Conservation (phyloP, 2,888 invertebrate species). For the Abrostola triplasia region DNA sequence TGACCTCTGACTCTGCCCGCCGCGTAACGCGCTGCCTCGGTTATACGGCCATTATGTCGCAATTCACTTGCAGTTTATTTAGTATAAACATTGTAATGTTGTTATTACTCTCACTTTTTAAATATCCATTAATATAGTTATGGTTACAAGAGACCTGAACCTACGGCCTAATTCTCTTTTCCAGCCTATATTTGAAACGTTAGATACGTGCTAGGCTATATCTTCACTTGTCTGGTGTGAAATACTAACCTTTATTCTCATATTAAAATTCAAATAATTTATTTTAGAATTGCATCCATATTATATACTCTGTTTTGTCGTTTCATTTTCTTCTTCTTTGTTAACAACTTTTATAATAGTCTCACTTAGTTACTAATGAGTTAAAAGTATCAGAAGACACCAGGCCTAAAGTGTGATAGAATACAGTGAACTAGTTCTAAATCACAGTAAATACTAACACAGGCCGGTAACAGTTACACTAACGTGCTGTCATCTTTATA, state of each 20-base stretch:
- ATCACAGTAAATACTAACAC: constrained; percentile 7
- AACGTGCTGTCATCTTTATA: constrained; percentile 4
- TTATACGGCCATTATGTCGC: constrained; percentile 16
- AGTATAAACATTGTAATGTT: background rate
- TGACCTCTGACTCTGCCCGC: constrained; percentile 31
- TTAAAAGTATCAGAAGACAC: background rate
- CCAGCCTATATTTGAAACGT: no score
- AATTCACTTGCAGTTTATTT: constrained; percentile 15
- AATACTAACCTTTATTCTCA: no score
- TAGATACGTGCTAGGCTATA: no score
- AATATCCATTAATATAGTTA: background rate
- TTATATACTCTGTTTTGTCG: no score
- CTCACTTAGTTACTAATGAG: no score
- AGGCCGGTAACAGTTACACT: constrained; percentile 1
- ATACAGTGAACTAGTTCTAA: background rate
- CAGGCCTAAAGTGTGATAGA: background rate
- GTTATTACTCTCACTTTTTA: background rate
- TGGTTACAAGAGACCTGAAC: no score
- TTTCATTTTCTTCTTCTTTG: no score
- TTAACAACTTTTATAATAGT: no score
- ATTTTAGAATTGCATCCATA: no score
- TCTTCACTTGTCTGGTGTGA: no score
- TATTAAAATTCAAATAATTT: no score
- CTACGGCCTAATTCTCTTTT: no score
- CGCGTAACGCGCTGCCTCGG: constrained; percentile 20